A percentile compares a stretch with the other conserved stretches of the same genome.
Evolutionary conservation across 2,797 vertebrate species (phyloP).

Genomic region (Acrocephalus scirpaceus): DNA sequence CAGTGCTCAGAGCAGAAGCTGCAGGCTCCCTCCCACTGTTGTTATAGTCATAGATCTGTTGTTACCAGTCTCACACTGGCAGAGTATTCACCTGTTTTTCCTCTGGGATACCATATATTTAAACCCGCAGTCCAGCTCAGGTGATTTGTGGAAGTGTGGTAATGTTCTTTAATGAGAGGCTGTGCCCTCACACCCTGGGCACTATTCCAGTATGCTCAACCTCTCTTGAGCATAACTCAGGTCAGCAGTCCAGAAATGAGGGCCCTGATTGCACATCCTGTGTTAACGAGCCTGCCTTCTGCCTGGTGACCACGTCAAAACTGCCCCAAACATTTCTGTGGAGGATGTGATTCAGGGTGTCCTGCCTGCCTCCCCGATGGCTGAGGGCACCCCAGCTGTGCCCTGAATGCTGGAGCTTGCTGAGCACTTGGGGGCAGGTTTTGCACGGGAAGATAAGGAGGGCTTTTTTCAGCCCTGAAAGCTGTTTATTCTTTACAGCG

Average conservation of each 20-base stretch:
- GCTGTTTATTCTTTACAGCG: conserved; percentile 39
- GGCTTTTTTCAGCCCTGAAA: background rate
- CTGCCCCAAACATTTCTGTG: background rate
- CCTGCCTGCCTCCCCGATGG: background rate
- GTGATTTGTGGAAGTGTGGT: background rate
- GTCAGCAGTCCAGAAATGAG: background rate
- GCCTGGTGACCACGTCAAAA: background rate
- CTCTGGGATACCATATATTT: background rate
- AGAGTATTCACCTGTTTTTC: background rate
- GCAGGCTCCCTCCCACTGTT: background rate
- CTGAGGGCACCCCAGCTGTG: background rate
- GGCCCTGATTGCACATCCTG: background rate
- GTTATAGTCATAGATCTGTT: background rate
- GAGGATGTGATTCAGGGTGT: background rate
- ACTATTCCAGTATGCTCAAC: background rate
- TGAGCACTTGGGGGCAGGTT: background rate
- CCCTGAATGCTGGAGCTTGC: background rate
- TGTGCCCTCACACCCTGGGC: background rate
- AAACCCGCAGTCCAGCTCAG: fast-evolving
- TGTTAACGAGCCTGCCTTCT: background rate
- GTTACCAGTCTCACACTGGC: background rate
- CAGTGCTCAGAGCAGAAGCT: background rate
- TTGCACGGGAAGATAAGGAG: conserved; percentile 1
- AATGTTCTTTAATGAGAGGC: background rate
- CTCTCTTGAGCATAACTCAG: background rate